Conservation (phyloP, 2,797 vertebrate genomes). For the Sandelia bainsii region DNA sequence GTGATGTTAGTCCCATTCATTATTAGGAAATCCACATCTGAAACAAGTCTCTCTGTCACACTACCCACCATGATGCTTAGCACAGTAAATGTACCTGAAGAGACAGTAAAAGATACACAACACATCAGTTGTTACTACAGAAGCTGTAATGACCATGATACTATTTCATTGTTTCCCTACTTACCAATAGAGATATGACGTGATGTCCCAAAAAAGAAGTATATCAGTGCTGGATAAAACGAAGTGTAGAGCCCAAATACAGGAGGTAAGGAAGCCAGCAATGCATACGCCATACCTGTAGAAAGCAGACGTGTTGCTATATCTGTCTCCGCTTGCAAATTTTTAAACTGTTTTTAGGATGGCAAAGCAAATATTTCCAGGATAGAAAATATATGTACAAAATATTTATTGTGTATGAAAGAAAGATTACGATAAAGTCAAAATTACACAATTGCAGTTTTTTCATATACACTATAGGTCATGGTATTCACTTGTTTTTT, state of each 20-base stretch:
- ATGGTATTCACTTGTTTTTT: not conserved
- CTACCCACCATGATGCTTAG: slow-evolving; percentile 98
- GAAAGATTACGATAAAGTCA: not conserved
- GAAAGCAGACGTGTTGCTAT: not conserved
- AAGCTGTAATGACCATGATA: not conserved
- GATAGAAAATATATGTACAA: not conserved
- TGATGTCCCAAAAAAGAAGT: slow-evolving; percentile 96
- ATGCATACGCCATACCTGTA: slow-evolving; percentile 93
- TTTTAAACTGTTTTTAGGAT: not conserved
- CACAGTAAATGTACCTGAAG: slow-evolving; percentile 93
- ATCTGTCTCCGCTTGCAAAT: not conserved
- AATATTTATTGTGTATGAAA: not conserved
- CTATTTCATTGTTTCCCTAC: slow-evolving; percentile 14
- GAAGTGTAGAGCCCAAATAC: slow-evolving; percentile 95
- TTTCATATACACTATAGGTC: not conserved
- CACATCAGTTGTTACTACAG: not conserved
- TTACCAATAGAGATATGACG: slow-evolving; percentile 92
- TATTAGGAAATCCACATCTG: slow-evolving; percentile 81
- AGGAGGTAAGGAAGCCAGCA: slow-evolving; percentile 93
- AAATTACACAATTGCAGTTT: not conserved
- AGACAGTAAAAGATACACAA: slow-evolving; percentile 7
- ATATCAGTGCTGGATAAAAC: slow-evolving; percentile 93
- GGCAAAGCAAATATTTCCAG: not conserved
- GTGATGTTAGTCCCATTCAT: slow-evolving; percentile 84
- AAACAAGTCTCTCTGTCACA: slow-evolving; percentile 89